These are phyloP conservation scores for Argyra leucocephala DNA, from an alignment of 2,888 invertebrate species.

Conservation along the genomic window DNA sequence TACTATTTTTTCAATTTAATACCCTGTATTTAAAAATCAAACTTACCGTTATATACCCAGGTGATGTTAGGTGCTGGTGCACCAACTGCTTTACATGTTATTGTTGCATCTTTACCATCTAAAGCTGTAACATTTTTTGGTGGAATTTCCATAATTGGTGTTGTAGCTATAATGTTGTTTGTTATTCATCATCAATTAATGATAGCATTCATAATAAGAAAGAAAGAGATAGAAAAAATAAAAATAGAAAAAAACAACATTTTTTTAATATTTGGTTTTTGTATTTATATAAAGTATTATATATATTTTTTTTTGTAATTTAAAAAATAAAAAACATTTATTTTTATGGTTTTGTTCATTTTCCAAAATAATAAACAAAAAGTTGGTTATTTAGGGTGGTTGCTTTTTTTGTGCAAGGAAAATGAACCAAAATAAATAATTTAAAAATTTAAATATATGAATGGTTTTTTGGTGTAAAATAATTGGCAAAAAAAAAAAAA, in stretches of 20 bases:
- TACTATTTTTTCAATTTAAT: too few species aligned
- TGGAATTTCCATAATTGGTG: slow-evolving; percentile 73
- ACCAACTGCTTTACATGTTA: slow-evolving; percentile 79
- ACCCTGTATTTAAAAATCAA: slow-evolving; percentile 14
- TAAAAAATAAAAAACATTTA: background rate
- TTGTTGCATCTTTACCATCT: slow-evolving; percentile 85
- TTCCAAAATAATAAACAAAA: too few species aligned
- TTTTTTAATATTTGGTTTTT: too few species aligned
- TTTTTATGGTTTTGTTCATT: background rate
- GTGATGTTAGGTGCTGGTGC: slow-evolving; percentile 84
- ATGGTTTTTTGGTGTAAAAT: background rate
- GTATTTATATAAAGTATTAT: background rate
- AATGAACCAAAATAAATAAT: slow-evolving; percentile 1
- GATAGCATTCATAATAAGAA: slow-evolving; percentile 34
- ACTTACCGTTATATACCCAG: slow-evolving; percentile 84
- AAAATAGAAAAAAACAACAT: slow-evolving; percentile 14
- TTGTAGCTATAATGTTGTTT: slow-evolving; percentile 66
- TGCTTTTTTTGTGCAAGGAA: background rate
- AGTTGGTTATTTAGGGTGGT: background rate
- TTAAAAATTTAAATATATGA: background rate
- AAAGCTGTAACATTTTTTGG: slow-evolving; percentile 82
- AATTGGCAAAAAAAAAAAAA: background rate
- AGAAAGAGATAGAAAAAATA: slow-evolving; percentile 15
- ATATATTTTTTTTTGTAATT: background rate
- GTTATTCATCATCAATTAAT: background rate